Evolutionary conservation across 2,113 vertebrate genomes (phyloP), one percentile per base, ranked within the genome.

Genomic region (Passer montanus): DNA sequence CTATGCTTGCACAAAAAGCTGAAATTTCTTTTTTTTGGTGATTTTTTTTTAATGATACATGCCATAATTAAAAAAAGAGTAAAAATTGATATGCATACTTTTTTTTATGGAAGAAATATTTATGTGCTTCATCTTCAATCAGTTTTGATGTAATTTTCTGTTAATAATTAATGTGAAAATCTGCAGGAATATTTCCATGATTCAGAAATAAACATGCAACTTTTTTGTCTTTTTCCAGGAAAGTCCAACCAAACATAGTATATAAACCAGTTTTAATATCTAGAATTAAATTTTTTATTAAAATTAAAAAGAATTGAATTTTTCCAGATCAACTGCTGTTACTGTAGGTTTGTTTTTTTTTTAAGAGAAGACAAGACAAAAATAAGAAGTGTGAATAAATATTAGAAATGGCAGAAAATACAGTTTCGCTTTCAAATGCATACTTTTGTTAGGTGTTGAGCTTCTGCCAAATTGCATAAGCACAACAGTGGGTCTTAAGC

Each of bases 391-490:
- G 33, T 64, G 46, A 94, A 56, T 78, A 89, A 92, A 78, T 89
- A 91, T 82, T 52, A 92, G 8, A 52, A 84, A 66, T 76, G 41
- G 46, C 55, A 94, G 49, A 93, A 95, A 87, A 69, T 20, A 37
- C 2, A 43, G 6, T 8, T 94, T 89, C 30, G 47, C 23, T 93
- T 89, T 80, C n/a, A 13, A 83, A 24, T 55, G 24, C 15, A 55
- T 85, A 58, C 33, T 94, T 91, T 63, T 69, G 47, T 88, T 87
- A 70, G 39, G 35, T 66, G 17, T 41, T 77, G 63, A 62, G 28
- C 39, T 95, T 91, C 49, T 74, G 59, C 53, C 77, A 95, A 91
- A 89, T 75, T 84, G 27, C 14, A 46, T 30, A 85, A 94, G 55
- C 37, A 83, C 35, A 94, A 82, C 16, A 69, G 74, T 55, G 46